phyloP scores from a whole-genome alignment of 2,888 invertebrate genomes.

The Penaeus monodon region DNA sequence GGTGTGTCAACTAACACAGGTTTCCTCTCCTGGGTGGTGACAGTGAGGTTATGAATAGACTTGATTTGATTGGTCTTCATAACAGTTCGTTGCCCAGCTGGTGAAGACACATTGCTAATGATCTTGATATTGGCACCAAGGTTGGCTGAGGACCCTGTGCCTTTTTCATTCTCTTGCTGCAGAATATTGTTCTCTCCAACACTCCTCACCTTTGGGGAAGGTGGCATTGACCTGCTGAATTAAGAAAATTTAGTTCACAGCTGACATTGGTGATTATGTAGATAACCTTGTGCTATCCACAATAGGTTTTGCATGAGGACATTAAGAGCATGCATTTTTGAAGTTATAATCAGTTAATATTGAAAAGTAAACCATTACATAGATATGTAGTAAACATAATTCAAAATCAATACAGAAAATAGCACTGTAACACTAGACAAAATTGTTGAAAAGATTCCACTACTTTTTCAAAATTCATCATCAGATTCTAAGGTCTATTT shows the following conservation, averaged over 20 bases:
- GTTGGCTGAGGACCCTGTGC: conserved; percentile 10
- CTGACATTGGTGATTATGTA: neutral
- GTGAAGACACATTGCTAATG: conserved; percentile 57
- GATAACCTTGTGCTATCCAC: neutral
- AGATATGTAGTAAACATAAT: no score
- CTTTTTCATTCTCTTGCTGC: conserved; percentile 27
- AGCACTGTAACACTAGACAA: no score
- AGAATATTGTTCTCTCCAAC: conserved; percentile 30
- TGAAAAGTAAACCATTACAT: no score
- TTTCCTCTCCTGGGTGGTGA: conserved; percentile 56
- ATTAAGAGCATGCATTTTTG: neutral
- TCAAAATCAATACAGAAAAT: no score
- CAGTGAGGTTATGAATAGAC: conserved; percentile 68
- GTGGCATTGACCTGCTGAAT: conserved; percentile 60
- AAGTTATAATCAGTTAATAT: no score
- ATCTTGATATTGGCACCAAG: conserved; percentile 52
- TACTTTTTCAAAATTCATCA: no score
- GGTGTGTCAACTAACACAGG: conserved; percentile 57
- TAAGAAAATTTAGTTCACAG: neutral
- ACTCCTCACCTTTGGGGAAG: conserved; percentile 61
- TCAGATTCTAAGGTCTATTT: no score
- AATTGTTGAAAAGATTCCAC: no score
- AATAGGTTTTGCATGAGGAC: neutral
- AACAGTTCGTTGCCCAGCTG: conserved; percentile 55
- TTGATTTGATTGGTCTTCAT: conserved; percentile 65